Base-by-base conservation (phyloP, 2,113 vertebrate species). In the Microcebus jonahi region DNA sequence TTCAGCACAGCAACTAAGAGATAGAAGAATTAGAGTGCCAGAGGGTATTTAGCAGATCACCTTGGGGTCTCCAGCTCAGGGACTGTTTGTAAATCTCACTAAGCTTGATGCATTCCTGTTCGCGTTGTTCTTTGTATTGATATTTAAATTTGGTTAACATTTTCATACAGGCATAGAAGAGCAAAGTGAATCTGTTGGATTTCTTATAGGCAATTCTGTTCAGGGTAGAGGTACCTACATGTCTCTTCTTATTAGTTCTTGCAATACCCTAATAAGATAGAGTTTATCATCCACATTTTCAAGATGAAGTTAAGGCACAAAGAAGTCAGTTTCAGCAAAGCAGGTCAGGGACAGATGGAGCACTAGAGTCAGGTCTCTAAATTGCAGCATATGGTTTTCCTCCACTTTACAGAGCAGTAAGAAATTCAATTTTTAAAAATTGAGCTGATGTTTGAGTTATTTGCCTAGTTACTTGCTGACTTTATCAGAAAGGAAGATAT, bases 271-370 rank as follows among this genome's bases (percentile, higher is more conserved):
- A 21, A 42, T 57, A 82, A 76, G 31, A 31, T 63, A 42, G 61
- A 3, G 10, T 34, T 34, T 61, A 34, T 81, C 8, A 2, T 91
- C 48, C 17, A 82, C 31, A 67, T 82, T 79, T 79, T 73, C 18
- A 70, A 86, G n/a, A 31, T 53, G 48, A 92, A 63, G 61, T 90
- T 61, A 93, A 91, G 67, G 18, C 45, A 90, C 34, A 45, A 76
- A 80, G 65, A 48, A 96, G 36, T 67, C 55, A 80, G 11, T 67
- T 94, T 92, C 25, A 81, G 48, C 82, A 89, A 63, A 94, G 57
- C 14, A n/a, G 42, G 50, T 88, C 80, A 95, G 45, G 20, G 76
- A n/a, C 70, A 75, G 42, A 20, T 39, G 9, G 36, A 75, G 2
- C 53, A 48, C 5, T 50, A 45, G 59, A 53, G 59, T 68, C 36